A percentile compares a stretch with the other conserved stretches of the same genome.
Conservation (phyloP, 2,797 vertebrate species). For the Australoheros facetus region DNA sequence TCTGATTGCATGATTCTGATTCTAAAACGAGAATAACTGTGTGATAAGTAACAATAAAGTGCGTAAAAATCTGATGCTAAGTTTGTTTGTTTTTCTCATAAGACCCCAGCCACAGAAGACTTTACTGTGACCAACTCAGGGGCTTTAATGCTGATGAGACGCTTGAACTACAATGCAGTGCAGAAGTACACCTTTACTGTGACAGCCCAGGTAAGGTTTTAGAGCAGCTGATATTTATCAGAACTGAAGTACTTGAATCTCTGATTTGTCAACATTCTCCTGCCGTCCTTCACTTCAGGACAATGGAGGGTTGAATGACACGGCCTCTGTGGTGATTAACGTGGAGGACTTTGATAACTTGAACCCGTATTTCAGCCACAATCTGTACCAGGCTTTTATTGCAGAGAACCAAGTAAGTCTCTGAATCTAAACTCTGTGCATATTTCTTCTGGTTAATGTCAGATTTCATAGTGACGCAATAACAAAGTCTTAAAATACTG, state of each 20-base stretch:
- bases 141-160: conserved; percentile 62
- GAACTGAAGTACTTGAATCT: not conserved
- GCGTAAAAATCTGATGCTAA: not conserved
- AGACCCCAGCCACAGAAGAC: conserved; percentile 71
- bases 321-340: conserved; percentile 56
- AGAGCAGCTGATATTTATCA: not conserved
- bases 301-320: conserved; percentile 38
- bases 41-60: not conserved
- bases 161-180: conserved; percentile 78
- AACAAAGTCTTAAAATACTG: not conserved
- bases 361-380: conserved; percentile 81
- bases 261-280: not conserved
- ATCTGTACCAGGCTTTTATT: conserved; percentile 72
- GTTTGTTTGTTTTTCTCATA: not conserved
- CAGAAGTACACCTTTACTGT: conserved; percentile 74
- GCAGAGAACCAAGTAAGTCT: conserved; percentile 75
- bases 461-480: not conserved
- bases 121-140: conserved; percentile 75
- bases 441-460: not conserved
- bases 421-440: too few species aligned
- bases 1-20: too few species aligned
- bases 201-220: conserved; percentile 68
- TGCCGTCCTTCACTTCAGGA: conserved; percentile 68
- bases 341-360: conserved; percentile 81
- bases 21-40: too few species aligned